Base-by-base conservation (phyloP, 2,113 vertebrate species). In the Platichthys stellatus region DNA sequence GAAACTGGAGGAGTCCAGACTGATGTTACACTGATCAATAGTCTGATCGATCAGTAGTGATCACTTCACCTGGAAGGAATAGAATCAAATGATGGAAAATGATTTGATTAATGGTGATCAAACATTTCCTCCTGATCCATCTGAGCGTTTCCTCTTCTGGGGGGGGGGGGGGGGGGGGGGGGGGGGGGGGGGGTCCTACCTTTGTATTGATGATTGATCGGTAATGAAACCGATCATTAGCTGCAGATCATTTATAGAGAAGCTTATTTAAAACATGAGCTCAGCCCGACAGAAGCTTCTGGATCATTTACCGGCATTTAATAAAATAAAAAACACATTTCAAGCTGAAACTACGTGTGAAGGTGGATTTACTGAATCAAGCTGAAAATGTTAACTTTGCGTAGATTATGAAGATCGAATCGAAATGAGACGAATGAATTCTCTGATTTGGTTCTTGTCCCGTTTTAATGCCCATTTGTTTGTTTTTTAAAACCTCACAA, bases 11-110 rank as follows among this genome's bases (percentile, higher is more conserved):
- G 51, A 54, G 51, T 54, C 45, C 45, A 15, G 15, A 18, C 58
- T 3, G 61, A 43, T 0, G 35, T n/a, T 51, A 24, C 24, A 3
- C 24, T 59, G 17, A 81, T 85, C 83, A 23, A 56, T 81, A 54
- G 40, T 35, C 28, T 1, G 0, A 66, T 26, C n/a, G 23, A 70
- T 70, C 2, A 47, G 1, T 21, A 9, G 7, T 54, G 20, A 70
- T 70, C 2, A 47, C 20, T 31, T 31, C 31, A 1, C 31, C 31
- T 7, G 31, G 14, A 38, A 0, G 9, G 1, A 38, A 38, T 38
- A 38, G 2, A 38, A 10, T 8, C 7, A 38, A 43, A 43, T 43
- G 23, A 24, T 57, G 0, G 23, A 21, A 20, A 20, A 51, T 14
- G 1, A 51, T 18, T 49, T 15, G 45, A 49, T 49, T 49, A 49